Percentiles rank a stretch among this genome's conserved stretches.
Evolutionary conservation across 2,888 invertebrate genomes (phyloP).

Genomic region (Sphaerophoria taeniata): DNA sequence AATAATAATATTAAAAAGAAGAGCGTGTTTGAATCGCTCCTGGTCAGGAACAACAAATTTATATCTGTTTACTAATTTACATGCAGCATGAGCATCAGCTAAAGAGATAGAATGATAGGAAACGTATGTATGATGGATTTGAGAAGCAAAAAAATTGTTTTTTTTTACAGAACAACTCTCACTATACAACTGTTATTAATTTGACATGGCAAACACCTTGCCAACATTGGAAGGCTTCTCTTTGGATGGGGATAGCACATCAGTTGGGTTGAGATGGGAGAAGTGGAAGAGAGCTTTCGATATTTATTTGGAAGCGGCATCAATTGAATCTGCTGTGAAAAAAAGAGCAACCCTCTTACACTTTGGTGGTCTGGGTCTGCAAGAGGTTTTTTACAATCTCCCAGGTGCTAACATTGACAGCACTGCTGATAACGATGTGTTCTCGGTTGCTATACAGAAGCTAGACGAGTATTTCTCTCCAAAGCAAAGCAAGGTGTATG

Average conservation of each 20-base stretch:
- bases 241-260: neutral
- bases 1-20: neutral
- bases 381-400: constrained; percentile 33
- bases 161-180: neutral
- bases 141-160: neutral
- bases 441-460: constrained; percentile 12
- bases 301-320: constrained; percentile 3
- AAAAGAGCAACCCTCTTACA: neutral
- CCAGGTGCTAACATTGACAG: constrained; percentile 25
- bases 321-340: constrained; percentile 2
- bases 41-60: neutral
- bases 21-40: too few relatives aligned
- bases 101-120: neutral
- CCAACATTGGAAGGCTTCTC: constrained; percentile 29
- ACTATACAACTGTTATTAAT: neutral
- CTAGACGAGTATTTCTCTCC: constrained; percentile 20
- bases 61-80: constrained; percentile 6
- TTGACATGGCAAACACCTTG: constrained; percentile 17
- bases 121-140: neutral
- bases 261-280: neutral
- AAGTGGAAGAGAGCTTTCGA: neutral
- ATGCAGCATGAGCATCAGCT: constrained; percentile 5
- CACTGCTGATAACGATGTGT: constrained; percentile 21
- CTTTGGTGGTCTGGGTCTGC: constrained; percentile 1
- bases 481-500: constrained; percentile 26